These are phyloP conservation scores for Drosophila teissieri DNA, from an alignment of 1,140 invertebrate species.

Conservation along the genomic window DNA sequence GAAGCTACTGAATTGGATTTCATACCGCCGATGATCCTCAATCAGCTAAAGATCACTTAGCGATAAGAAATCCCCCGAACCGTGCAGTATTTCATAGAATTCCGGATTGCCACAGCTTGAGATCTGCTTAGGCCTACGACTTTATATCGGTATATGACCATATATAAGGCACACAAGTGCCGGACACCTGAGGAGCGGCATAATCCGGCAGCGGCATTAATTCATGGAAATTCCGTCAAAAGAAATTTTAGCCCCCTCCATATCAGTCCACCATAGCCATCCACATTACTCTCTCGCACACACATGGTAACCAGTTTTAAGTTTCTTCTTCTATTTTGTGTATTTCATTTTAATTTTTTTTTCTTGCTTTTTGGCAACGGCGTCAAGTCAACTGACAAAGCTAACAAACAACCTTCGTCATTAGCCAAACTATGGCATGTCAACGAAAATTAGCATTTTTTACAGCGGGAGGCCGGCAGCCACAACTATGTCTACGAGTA, in stretches of 20 bases:
- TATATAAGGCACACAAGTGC: constrained; percentile 48
- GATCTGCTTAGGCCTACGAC: constrained; percentile 45
- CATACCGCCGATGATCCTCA: constrained; percentile 23
- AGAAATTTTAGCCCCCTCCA: constrained; percentile 61
- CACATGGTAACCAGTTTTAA: constrained; percentile 64
- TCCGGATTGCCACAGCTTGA: constrained; percentile 71
- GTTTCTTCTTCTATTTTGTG: constrained; percentile 35
- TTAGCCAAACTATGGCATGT: constrained; percentile 83
- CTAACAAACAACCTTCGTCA: constrained; percentile 81
- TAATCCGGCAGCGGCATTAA: constrained; percentile 74
- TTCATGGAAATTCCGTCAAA: constrained; percentile 81
- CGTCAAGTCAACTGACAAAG: constrained; percentile 75
- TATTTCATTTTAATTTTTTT: not conserved
- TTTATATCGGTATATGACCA: constrained; percentile 17
- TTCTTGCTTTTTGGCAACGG: constrained; percentile 53
- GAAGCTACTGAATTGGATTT: constrained; percentile 32
- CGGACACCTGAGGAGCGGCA: constrained; percentile 64
- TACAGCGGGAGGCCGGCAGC: constrained; percentile 50
- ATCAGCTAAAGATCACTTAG: constrained; percentile 10
- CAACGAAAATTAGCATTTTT: constrained; percentile 79
- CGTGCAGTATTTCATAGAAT: not conserved
- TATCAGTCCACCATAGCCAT: not conserved
- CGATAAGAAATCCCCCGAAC: constrained; percentile 12
- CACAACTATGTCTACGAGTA: constrained; percentile 33
- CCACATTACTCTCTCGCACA: constrained; percentile 30